These are phyloP conservation scores for Drosophila parabipectinata DNA, from an alignment of 1,140 invertebrate species.

Conservation along the genomic window DNA sequence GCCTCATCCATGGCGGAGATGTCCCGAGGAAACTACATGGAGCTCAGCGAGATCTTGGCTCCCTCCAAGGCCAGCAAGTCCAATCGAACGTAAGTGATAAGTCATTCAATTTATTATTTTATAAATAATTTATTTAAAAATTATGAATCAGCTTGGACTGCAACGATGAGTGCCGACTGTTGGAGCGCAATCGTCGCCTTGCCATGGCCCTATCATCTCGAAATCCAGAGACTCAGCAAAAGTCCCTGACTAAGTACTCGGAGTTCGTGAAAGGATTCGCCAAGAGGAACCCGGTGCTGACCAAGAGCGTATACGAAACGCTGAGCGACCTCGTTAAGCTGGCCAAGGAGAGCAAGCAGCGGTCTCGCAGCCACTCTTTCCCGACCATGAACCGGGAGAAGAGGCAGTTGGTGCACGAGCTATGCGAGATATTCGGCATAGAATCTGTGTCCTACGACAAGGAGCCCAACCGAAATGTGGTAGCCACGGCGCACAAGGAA, in stretches of 20 bases:
- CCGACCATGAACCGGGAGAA: conserved; percentile 96
- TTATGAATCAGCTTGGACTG: conserved; percentile 89
- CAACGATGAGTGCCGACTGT: conserved; percentile 94
- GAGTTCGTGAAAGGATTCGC: conserved; percentile 94
- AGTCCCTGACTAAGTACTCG: conserved; percentile 92
- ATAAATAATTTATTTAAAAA: background rate
- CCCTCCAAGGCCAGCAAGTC: conserved; percentile 83
- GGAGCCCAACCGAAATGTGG: conserved; percentile 97
- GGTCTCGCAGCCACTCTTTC: conserved; percentile 94
- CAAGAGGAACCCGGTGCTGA: conserved; percentile 92
- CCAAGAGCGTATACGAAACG: conserved; percentile 93
- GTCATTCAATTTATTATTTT: background rate
- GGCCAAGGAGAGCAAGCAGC: conserved; percentile 94
- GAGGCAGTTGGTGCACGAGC: conserved; percentile 94
- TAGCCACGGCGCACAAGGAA: conserved; percentile 94
- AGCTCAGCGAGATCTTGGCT: conserved; percentile 87
- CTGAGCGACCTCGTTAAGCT: conserved; percentile 93
- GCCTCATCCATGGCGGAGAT: conserved; percentile 89
- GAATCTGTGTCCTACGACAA: conserved; percentile 96
- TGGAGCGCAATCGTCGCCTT: conserved; percentile 94
- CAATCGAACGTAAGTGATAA: conserved; percentile 85
- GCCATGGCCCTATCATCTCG: conserved; percentile 93
- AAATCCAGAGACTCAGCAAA: conserved; percentile 92
- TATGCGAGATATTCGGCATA: conserved; percentile 97
- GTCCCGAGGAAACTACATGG: conserved; percentile 88